Evolutionary conservation across 2,797 vertebrate species (phyloP), one percentile per base, ranked within the genome.

Genomic region (Arctocebus calabarensis): DNA sequence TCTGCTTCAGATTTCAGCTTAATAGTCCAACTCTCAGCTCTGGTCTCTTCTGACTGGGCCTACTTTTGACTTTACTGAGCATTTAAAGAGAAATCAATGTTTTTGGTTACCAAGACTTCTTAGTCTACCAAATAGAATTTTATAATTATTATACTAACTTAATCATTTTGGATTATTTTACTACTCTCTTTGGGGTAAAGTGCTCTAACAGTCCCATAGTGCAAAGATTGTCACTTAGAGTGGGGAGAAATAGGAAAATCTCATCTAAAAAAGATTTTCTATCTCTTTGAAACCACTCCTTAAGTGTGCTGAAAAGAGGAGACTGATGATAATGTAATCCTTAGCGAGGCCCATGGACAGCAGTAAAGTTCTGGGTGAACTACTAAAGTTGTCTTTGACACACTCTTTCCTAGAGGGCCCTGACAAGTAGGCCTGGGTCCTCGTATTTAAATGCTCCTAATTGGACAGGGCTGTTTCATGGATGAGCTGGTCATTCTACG

Each of bases 91-190:
- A 68, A 57, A 62, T 78, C 23, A 55, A 57, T 29, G n/a, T 85
- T 94, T 95, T n/a, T 68, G 57, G 34, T 32, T 45, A 57, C 34
- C 19, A n/a, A 93, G 83, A 55, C 14, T 83, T 87, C 52, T 43
- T 32, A 94, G 73, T 85, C 25, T 82, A 48, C 48, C 34, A 79
- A 90, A 74, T 7, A 94, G 62, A 93, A 57, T 62, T 82, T 79
- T 62, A 79, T 2, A 43, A 70, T 66, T 48, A 91, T 73, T 81
- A 73, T 82, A 71, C 17, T 48, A 40, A 86, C 19, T 64, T 71
- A 73, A 52, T 85, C 48, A 88, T 40, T 91, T 75, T 55, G 34
- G 27, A 62, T 81, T 74, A 55, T 62, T 89, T 68, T 43, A 29
- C 59, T 34, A n/a, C 79, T 79, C 12, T 59, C 85, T 91, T 95